Evolutionary conservation across 2,797 vertebrate species (phyloP).

Genomic region (Arrhamphus sclerolepis): DNA sequence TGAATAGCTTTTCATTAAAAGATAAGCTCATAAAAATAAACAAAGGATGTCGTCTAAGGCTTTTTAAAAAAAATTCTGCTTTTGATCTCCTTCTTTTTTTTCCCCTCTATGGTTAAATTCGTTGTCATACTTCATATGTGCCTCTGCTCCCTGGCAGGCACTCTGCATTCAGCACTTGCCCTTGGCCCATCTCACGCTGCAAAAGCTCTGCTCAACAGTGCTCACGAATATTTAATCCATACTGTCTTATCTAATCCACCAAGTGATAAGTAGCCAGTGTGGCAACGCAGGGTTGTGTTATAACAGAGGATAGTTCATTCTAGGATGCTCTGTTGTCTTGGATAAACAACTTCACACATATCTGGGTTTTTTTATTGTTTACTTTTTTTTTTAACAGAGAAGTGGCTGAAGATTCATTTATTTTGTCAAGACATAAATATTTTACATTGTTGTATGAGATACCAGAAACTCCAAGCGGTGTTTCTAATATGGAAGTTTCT

Average conservation of each 20-base stretch:
- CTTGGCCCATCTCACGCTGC: constrained; percentile 50
- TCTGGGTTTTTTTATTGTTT: constrained; percentile 31
- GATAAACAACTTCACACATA: constrained; percentile 43
- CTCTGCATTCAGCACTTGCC: constrained; percentile 61
- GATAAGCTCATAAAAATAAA: constrained; percentile 71
- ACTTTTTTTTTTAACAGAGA: neutral
- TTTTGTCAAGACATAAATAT: constrained; percentile 43
- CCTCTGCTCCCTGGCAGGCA: constrained; percentile 60
- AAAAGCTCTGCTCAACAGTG: constrained; percentile 47
- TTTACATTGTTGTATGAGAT: constrained; percentile 41
- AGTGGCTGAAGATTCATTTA: constrained; percentile 14
- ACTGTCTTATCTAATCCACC: constrained; percentile 54
- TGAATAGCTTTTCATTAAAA: constrained; percentile 72
- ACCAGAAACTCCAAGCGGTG: constrained; percentile 18
- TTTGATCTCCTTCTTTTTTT: constrained; percentile 67
- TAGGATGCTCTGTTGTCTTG: constrained; percentile 31
- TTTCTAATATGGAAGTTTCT: constrained; percentile 20
- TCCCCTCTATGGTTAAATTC: constrained; percentile 52
- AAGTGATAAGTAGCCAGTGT: constrained; percentile 55
- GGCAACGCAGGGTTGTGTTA: constrained; percentile 29
- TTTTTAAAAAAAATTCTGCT: constrained; percentile 52
- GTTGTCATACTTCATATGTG: constrained; percentile 66
- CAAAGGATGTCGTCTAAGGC: constrained; percentile 67
- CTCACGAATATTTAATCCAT: constrained; percentile 64
- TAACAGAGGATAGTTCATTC: constrained; percentile 35